Percentiles rank a stretch among this genome's conserved stretches.
These are phyloP conservation scores for Ia io DNA, from an alignment of 2,113 vertebrate species.

Conservation along the genomic window DNA sequence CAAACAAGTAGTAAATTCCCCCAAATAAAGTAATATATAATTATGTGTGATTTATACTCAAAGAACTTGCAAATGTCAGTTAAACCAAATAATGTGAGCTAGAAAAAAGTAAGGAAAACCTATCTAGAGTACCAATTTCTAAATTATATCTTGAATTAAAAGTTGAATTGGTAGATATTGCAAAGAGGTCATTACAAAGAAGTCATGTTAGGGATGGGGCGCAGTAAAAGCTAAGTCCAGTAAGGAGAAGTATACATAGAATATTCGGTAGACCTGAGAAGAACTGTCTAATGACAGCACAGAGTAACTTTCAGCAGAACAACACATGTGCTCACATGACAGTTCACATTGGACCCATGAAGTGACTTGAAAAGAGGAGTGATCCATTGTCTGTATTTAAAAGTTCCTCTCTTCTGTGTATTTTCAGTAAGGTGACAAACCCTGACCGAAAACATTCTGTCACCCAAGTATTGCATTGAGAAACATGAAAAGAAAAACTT, in stretches of 20 bases:
- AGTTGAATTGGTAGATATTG: neutral
- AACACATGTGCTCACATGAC: neutral
- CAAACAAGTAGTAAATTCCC: neutral
- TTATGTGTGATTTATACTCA: neutral
- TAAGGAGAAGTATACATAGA: fast-evolving
- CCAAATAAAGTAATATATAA: neutral
- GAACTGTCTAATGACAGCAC: neutral
- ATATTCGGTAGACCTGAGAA: neutral
- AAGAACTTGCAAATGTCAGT: neutral
- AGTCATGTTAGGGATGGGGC: neutral
- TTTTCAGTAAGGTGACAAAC: neutral
- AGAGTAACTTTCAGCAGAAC: neutral
- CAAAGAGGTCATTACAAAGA: neutral
- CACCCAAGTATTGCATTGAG: neutral
- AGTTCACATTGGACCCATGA: neutral
- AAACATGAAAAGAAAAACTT: neutral
- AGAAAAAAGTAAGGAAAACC: neutral
- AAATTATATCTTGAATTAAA: neutral
- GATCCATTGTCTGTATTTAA: neutral
- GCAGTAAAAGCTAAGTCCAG: neutral
- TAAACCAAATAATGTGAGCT: neutral
- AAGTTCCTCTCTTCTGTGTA: neutral
- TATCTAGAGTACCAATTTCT: neutral
- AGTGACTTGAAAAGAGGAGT: neutral
- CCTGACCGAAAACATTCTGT: neutral